Percentiles rank a stretch among this genome's conserved stretches.
phyloP scores from a whole-genome alignment of 2,797 vertebrate species.

The Lagorchestes hirsutus region DNA sequence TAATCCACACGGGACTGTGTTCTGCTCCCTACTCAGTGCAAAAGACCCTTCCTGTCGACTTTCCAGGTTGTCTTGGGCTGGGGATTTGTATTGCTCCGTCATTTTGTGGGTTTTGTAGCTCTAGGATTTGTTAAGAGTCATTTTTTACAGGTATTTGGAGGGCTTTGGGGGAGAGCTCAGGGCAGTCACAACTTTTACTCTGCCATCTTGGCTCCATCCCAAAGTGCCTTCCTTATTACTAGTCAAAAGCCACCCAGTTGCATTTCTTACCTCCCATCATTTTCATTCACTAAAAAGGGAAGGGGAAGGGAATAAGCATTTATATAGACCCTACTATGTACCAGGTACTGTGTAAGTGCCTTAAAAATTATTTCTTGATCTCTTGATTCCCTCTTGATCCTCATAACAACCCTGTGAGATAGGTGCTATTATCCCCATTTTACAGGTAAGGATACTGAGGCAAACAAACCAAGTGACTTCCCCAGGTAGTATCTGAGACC shows the following conservation, averaged over 20 bases:
- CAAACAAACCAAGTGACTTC: not conserved
- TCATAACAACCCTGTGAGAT: not conserved
- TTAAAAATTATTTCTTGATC: not conserved
- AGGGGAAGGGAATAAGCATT: not conserved
- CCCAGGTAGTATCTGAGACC: not conserved
- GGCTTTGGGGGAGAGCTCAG: no score
- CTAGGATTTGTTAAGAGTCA: no score
- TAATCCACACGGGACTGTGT: no score
- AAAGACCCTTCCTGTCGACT: no score
- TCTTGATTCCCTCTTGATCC: not conserved
- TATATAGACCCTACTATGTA: not conserved
- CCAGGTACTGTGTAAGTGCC: not conserved
- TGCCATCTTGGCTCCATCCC: no score
- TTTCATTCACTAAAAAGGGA: not conserved
- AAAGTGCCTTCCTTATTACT: not conserved
- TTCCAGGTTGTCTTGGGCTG: no score
- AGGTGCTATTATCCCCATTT: not conserved
- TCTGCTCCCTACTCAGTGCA: no score
- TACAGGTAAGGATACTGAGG: not conserved
- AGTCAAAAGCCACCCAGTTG: not conserved
- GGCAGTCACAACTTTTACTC: no score
- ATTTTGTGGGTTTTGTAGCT: no score
- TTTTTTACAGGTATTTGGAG: no score
- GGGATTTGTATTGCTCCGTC: no score
- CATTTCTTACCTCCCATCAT: not conserved